These are phyloP conservation scores for Cydia splendana DNA, from an alignment of 1,140 invertebrate genomes.

Conservation along the genomic window DNA sequence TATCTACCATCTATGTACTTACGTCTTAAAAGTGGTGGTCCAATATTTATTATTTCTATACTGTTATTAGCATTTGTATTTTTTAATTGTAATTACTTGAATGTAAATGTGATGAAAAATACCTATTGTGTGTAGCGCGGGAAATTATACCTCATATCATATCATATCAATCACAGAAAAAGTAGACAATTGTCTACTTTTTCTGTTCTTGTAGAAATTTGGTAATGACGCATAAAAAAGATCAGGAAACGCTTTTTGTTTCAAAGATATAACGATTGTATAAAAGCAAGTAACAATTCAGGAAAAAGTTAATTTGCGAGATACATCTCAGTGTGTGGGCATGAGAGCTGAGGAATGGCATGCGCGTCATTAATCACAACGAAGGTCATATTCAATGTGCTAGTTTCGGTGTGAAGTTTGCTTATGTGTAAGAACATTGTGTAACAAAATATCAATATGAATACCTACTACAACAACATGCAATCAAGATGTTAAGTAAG, in stretches of 20 bases:
- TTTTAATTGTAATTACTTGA: no score
- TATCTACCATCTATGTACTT: no score
- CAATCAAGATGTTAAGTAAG: no score
- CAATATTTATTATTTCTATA: no score
- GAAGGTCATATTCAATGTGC: slow-evolving; percentile 3
- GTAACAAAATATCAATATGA: background rate
- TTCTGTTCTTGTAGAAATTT: background rate
- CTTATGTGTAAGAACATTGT: background rate
- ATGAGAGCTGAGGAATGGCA: background rate
- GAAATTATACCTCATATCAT: background rate
- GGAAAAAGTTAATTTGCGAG: slow-evolving; percentile 24
- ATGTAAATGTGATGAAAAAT: no score
- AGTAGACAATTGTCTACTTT: background rate
- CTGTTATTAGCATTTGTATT: no score
- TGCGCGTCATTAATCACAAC: slow-evolving; percentile 10
- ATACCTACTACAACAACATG: background rate
- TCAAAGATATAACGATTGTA: background rate
- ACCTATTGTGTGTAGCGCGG: no score
- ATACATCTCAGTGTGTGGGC: slow-evolving; percentile 17
- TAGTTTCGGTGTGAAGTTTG: background rate
- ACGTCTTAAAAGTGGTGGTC: no score
- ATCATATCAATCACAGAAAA: no score
- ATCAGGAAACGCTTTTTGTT: background rate
- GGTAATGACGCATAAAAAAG: background rate
- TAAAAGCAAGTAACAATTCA: background rate